Conservation (phyloP, 2,888 invertebrate genomes). For the Trypoxylon attenuatum region DNA sequence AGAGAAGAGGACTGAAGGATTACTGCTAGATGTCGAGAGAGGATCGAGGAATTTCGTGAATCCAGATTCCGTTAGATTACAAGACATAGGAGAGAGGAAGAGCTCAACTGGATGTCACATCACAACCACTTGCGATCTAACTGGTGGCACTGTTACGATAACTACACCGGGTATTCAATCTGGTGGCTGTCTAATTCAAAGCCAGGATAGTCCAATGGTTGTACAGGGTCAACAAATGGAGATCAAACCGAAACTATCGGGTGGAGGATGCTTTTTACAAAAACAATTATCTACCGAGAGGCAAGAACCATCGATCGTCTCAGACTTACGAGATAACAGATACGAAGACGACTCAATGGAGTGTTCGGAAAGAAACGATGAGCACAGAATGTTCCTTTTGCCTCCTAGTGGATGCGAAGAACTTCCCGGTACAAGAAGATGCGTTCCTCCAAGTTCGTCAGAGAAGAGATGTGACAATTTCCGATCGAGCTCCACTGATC, state of each 20-base stretch:
- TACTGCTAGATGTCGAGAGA: constrained; percentile 7
- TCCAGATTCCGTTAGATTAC: constrained; percentile 7
- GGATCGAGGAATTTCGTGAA: not conserved
- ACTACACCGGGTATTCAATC: constrained; percentile 60
- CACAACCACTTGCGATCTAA: constrained; percentile 59
- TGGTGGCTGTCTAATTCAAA: constrained; percentile 59
- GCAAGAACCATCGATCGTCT: constrained; percentile 12
- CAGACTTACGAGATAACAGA: not conserved
- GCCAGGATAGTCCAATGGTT: constrained; percentile 48
- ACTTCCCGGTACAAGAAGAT: constrained; percentile 60
- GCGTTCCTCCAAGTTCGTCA: not conserved
- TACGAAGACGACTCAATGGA: not conserved
- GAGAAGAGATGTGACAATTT: too few species aligned
- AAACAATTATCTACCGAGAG: constrained; percentile 45
- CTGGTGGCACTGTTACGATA: constrained; percentile 63
- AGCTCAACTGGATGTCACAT: constrained; percentile 47
- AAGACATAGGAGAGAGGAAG: constrained; percentile 1
- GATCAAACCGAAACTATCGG: constrained; percentile 60
- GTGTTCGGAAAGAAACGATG: not conserved
- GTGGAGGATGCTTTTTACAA: constrained; percentile 57
- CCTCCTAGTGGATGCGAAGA: constrained; percentile 69
- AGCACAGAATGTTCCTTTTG: constrained; percentile 25
- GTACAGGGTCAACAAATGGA: constrained; percentile 60
- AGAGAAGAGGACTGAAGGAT: constrained; percentile 5
- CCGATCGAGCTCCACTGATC: not conserved